Percentiles rank a stretch among this genome's conserved stretches.
Evolutionary conservation across 2,888 invertebrate genomes (phyloP).

Genomic region (Thereva unica): DNA sequence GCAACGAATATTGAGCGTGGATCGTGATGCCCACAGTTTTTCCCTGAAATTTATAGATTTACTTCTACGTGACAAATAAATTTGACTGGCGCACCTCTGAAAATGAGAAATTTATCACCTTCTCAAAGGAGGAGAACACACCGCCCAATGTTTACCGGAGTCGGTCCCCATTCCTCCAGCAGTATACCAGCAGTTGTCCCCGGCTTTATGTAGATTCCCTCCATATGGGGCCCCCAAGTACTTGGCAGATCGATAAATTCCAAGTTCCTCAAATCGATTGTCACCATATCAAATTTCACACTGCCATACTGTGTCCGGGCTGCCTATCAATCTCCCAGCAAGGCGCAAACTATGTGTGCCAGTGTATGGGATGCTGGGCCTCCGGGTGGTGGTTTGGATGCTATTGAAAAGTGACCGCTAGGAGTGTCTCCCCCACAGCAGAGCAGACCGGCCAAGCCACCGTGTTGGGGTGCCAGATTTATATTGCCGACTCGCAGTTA

Average conservation of each 20-base stretch:
- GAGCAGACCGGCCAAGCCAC: neutral
- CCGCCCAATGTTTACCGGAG: neutral
- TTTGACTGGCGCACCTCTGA: constrained; percentile 31
- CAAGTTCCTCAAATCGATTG: constrained; percentile 12
- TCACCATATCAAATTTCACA: constrained; percentile 19
- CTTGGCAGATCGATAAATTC: neutral
- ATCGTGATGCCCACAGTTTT: constrained; percentile 36
- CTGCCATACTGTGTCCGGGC: constrained; percentile 4
- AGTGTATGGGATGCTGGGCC: neutral
- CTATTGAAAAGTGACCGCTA: constrained; percentile 14
- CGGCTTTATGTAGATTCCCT: neutral
- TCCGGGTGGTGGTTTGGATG: constrained; percentile 8
- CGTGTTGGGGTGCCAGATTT: constrained; percentile 2
- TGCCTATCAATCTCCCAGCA: constrained; percentile 4
- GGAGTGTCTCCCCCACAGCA: neutral
- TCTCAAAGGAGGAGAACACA: constrained; percentile 9
- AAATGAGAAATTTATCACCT: constrained; percentile 24
- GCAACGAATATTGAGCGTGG: neutral
- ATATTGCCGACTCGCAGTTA: constrained; percentile 10
- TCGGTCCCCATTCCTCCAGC: constrained; percentile 11
- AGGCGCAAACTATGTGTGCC: constrained; percentile 1
- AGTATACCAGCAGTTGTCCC: constrained; percentile 8
- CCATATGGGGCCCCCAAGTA: neutral
- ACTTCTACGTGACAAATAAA: constrained; percentile 39
- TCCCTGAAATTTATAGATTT: constrained; percentile 37